Conservation (phyloP, 2,797 vertebrate species). For the Tokudaia muenninki region DNA sequence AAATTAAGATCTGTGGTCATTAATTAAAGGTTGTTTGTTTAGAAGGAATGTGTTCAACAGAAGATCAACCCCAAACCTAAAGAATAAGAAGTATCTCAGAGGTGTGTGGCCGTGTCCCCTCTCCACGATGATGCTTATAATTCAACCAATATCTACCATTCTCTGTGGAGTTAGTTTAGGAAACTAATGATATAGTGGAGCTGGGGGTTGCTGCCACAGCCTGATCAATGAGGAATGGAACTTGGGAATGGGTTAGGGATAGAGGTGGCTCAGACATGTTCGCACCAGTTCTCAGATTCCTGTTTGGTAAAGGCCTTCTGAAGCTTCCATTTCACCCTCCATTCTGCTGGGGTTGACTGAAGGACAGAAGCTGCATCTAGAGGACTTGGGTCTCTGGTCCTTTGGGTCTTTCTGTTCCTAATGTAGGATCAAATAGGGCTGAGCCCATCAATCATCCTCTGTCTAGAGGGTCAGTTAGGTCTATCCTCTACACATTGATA, state of each 20-base stretch:
- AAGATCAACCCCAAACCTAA: neutral
- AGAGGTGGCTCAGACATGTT: neutral
- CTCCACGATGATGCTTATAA: neutral
- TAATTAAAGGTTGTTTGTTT: slow-evolving; percentile 25
- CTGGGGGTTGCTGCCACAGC: neutral
- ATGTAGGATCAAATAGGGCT: neutral
- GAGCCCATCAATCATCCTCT: neutral
- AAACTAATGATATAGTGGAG: neutral
- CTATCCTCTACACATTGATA: neutral
- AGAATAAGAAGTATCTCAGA: slow-evolving; percentile 10
- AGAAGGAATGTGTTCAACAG: neutral
- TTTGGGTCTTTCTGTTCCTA: neutral
- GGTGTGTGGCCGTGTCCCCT: neutral
- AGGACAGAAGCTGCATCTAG: neutral
- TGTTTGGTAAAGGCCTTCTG: neutral
- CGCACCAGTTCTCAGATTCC: neutral
- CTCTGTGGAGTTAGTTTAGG: neutral
- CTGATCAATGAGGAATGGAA: neutral
- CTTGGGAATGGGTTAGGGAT: neutral
- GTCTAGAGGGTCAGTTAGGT: neutral
- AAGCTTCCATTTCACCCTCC: neutral
- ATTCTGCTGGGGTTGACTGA: neutral
- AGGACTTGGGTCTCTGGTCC: neutral
- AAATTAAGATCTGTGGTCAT: neutral
- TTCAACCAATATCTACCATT: neutral